Evolutionary conservation across 2,888 invertebrate genomes (phyloP), one percentile per base, ranked within the genome.

Genomic region (Nipponacmea schrenckii): DNA sequence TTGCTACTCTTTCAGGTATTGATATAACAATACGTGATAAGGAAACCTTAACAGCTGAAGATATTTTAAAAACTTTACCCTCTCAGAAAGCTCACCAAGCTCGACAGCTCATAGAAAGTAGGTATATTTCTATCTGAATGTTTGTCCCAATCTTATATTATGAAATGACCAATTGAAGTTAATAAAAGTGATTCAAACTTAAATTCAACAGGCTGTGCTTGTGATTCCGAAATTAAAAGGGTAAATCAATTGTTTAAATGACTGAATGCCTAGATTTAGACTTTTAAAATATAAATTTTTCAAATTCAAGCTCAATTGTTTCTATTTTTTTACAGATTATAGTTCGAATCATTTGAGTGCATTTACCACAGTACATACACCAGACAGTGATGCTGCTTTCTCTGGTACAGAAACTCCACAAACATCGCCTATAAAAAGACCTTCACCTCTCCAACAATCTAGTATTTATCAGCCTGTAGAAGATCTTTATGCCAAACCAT

Each of bases 1-100:
- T 8, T 45, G 20, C 45, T 56, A 64, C 27, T 27, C 62, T 77
- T 76, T 92, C 93, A 80, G 96, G 95, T 0, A 94, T 95, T 26
- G 94, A 96, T 88, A 91, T 95, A 62, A 92, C 92, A 75, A 93
- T 95, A 64, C 92, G 93, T 31, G 95, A 98, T 87, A 91, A 92
- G 12, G 92, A 93, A 77, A 93, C 94, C 72, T 93, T 94, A 87
- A 97, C 96, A 8, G 96, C 96, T 1, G 91, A 95, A 82, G 95
- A 96, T 84, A 91, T 97, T 72, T 91, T 97, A 26, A 93, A 93
- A 69, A 95, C 95, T 83, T 95, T 96, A 89, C 94, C 96, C n/a
- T 93, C 94, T 45, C 94, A 95, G 83, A 95, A 95, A 2, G 94
- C 95, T 10, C 94, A 94, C 83, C 94, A 95, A 87, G 95, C 96